These are phyloP conservation scores for Benitochromis conjunctus DNA, from an alignment of 2,113 vertebrate species.

Conservation along the genomic window DNA sequence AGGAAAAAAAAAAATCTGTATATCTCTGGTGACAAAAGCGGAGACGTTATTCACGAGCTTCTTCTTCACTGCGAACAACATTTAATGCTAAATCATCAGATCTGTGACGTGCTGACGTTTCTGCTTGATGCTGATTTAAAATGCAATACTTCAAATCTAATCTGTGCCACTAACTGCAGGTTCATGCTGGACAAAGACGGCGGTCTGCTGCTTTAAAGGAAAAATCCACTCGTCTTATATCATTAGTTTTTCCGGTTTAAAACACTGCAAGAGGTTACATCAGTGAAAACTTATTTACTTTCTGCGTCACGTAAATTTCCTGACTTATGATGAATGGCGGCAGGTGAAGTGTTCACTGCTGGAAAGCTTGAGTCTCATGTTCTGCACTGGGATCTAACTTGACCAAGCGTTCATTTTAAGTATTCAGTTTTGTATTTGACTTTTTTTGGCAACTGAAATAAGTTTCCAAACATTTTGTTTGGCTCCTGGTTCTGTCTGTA, in stretches of 20 bases:
- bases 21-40: neutral
- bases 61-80: neutral
- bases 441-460: neutral
- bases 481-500: neutral
- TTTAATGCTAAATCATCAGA: neutral
- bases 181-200: neutral
- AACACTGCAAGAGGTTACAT: neutral
- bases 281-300: neutral
- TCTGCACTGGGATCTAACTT: neutral
- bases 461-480: neutral
- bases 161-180: slow-evolving; percentile 6
- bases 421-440: neutral
- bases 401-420: neutral
- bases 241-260: neutral
- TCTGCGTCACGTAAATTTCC: neutral
- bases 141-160: neutral
- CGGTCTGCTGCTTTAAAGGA: neutral
- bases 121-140: neutral
- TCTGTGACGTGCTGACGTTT: neutral
- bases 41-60: neutral
- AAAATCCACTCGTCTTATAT: neutral
- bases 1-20: neutral
- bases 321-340: neutral
- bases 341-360: neutral
- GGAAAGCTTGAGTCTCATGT: neutral